Evolutionary conservation across 2,888 invertebrate genomes (phyloP).

Genomic region (Tyria jacobaeae): DNA sequence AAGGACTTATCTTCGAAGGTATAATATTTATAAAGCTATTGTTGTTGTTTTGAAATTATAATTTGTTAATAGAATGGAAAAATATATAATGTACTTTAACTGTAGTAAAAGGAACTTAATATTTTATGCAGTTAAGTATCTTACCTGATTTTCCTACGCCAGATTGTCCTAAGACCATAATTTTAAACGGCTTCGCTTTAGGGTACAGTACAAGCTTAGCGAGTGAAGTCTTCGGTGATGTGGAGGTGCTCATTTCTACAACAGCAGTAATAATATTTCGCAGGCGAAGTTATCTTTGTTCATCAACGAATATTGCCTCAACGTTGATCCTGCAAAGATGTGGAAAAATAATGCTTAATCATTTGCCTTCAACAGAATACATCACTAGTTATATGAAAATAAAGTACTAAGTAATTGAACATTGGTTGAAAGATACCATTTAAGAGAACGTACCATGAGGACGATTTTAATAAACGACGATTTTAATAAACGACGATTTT

Average conservation of each 20-base stretch:
- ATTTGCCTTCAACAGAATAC: too few relatives aligned
- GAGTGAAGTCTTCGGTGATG: conserved; percentile 89
- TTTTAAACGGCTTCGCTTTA: conserved; percentile 89
- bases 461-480: too few relatives aligned
- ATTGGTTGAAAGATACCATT: not conserved
- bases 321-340: conserved; percentile 4
- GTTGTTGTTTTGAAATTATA: not conserved
- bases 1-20: not conserved
- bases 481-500: too few relatives aligned
- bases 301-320: conserved; percentile 23
- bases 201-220: conserved; percentile 89
- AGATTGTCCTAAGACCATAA: conserved; percentile 93
- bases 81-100: too few relatives aligned
- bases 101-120: too few relatives aligned
- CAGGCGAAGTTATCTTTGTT: conserved; percentile 17
- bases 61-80: not conserved
- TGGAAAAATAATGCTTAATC: not conserved
- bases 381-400: not conserved
- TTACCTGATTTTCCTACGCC: conserved; percentile 95
- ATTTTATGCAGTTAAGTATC: not conserved
- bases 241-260: conserved; percentile 72
- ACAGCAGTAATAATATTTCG: conserved; percentile 43
- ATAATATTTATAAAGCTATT: not conserved
- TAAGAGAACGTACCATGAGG: not conserved
- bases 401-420: not conserved